Evolutionary conservation across 2,888 invertebrate species (phyloP).

Genomic region (Lampropteryx suffumata): DNA sequence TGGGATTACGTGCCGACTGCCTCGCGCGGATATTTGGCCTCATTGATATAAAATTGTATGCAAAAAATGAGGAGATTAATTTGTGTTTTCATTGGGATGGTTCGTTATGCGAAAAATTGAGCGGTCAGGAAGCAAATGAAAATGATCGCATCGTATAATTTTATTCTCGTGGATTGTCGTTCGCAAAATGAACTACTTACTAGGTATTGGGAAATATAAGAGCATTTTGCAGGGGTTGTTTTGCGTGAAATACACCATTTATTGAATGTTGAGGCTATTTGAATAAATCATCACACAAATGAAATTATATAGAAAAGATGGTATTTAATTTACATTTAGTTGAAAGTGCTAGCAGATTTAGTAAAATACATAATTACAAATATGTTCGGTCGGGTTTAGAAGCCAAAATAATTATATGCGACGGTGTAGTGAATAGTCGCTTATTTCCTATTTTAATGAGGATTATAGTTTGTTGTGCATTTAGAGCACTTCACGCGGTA

Average conservation of each 20-base stretch:
- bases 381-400: constrained; percentile 59
- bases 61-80: constrained; percentile 83
- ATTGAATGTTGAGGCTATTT: constrained; percentile 25
- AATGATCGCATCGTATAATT: constrained; percentile 72
- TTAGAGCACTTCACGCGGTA: constrained; percentile 76
- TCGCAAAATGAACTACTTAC: constrained; percentile 53
- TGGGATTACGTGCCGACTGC: constrained; percentile 70
- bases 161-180: constrained; percentile 64
- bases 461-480: constrained; percentile 81
- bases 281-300: constrained; percentile 33
- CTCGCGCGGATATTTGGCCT: constrained; percentile 71
- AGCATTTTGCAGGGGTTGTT: constrained; percentile 32
- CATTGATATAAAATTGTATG: constrained; percentile 80
- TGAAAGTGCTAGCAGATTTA: constrained; percentile 48
- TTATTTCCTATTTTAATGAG: constrained; percentile 79
- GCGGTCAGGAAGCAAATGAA: constrained; percentile 71
- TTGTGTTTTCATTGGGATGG: constrained; percentile 78
- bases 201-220: constrained; percentile 30
- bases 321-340: constrained; percentile 33
- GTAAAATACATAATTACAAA: constrained; percentile 66
- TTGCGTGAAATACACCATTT: constrained; percentile 20
- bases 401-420: constrained; percentile 78
- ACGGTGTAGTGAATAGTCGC: constrained; percentile 71
- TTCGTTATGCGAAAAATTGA: constrained; percentile 82
- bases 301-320: constrained; percentile 33